Base-by-base conservation (phyloP, 2,797 vertebrate species). In the Anguilla pacifica region DNA sequence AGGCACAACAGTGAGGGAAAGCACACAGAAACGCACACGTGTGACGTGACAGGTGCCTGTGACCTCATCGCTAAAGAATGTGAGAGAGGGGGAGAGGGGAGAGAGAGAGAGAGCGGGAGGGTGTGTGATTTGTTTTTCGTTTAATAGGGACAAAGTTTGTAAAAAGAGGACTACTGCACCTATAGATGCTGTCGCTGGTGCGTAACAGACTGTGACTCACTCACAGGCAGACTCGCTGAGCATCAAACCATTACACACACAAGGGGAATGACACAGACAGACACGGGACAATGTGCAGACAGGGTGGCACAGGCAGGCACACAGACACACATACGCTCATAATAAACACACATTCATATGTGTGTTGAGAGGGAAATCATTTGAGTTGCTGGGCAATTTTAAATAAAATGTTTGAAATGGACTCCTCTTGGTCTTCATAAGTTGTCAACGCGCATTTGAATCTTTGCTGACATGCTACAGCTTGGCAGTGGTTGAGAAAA, bases 11-110 rank as follows among this genome's bases (percentile, higher is more conserved):
- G 17, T 49, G 39, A n/a, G 31, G 35, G 72, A 81, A 25, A n/a
- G 43, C 87, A 82, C 87, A 67, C 87, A 67, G 35, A 74, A 74
- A 85, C 49, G 74, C 87, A 46, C 19, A 59, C 64, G 55, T 3
- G 72, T 79, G 35, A 53, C 55, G 22, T 43, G 28, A 79, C 43
- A 64, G 87, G 89, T 86, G 89, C 81, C 88, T 74, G 90, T 95
- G 93, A 94, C 91, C 93, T 95, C 94, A 96, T 25, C 53, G 85
- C 5, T 89, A 61, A 93, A 93, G 95, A 94, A 95, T 95, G 94
- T 79, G 84, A 94, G 92, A 94, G 91, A 85, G 90, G 93, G 91
- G 86, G 85, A 61, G 86, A 67, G 46, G 19, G 72, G 31, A 64
- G 51, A 89, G 55, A 57, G 53, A 55, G 55, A 15, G 55, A 57